These are phyloP conservation scores for Cepaea hortensis DNA, from an alignment of 2,888 invertebrate species.

Conservation along the genomic window DNA sequence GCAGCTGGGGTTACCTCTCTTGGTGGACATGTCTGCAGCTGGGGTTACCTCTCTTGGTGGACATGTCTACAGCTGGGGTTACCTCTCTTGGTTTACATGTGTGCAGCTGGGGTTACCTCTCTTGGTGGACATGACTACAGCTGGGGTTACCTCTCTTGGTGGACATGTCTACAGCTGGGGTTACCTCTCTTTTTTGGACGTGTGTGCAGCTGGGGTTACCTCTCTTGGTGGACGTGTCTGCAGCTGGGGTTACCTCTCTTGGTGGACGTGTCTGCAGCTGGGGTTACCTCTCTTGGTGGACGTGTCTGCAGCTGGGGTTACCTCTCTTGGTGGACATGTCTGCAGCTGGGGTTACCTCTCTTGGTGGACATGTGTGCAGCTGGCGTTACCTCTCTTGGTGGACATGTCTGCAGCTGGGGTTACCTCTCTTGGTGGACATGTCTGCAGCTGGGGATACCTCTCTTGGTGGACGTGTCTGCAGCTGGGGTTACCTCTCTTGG, in stretches of 20 bases:
- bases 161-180: conserved; percentile 67
- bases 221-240: conserved; percentile 69
- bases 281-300: conserved; percentile 72
- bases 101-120: conserved; percentile 65
- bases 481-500: conserved; percentile 68
- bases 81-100: conserved; percentile 70
- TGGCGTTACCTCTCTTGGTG: conserved; percentile 70
- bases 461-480: conserved; percentile 70
- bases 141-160: conserved; percentile 70
- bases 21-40: conserved; percentile 70
- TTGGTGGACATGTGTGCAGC: conserved; percentile 69
- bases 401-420: conserved; percentile 67
- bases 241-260: conserved; percentile 66
- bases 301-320: conserved; percentile 65
- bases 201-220: conserved; percentile 66
- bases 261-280: conserved; percentile 69
- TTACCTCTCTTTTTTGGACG: too few species aligned
- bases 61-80: conserved; percentile 66
- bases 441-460: conserved; percentile 62
- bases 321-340: conserved; percentile 70
- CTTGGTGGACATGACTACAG: conserved; percentile 69
- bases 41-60: conserved; percentile 71
- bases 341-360: conserved; percentile 67
- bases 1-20: conserved; percentile 64
- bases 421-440: conserved; percentile 71